phyloP scores from a whole-genome alignment of 2,797 vertebrate genomes.

The Tiaroga cobitis region DNA sequence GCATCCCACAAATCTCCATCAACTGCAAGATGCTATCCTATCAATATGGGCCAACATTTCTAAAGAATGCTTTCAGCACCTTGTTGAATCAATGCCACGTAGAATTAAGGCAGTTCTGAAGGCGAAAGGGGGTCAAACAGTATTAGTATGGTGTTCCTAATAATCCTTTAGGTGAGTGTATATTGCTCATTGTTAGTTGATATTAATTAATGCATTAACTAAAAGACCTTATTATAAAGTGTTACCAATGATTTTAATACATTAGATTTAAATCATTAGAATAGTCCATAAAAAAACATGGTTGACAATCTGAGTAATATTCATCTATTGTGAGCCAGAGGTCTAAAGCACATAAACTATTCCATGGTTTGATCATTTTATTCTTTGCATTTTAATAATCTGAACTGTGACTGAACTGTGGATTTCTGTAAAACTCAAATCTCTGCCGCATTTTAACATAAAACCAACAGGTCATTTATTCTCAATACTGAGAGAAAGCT shows the following conservation, averaged over 20 bases:
- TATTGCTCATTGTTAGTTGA: neutral
- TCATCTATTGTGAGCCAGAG: conserved; percentile 58
- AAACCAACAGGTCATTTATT: conserved; percentile 1
- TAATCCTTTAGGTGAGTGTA: too few relatives aligned
- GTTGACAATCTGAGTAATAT: conserved; percentile 38
- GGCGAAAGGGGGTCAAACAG: too few relatives aligned
- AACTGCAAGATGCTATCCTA: too few relatives aligned
- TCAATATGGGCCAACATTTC: too few relatives aligned
- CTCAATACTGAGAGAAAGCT: conserved; percentile 40
- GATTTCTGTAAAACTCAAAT: neutral
- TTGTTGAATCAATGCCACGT: too few relatives aligned
- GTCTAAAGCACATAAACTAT: neutral
- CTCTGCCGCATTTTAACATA: neutral
- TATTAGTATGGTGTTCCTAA: too few relatives aligned
- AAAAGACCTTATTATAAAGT: neutral
- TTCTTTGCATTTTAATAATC: conserved; percentile 9
- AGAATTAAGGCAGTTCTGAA: too few relatives aligned
- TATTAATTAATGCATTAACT: neutral
- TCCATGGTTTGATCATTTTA: neutral
- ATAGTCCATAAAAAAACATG: neutral
- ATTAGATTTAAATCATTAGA: neutral
- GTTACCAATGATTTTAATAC: neutral
- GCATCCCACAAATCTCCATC: too few relatives aligned
- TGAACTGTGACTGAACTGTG: conserved; percentile 8
- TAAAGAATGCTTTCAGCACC: too few relatives aligned